Base-by-base conservation (phyloP, 1,140 invertebrate genomes). In the Dreissena polymorpha region DNA sequence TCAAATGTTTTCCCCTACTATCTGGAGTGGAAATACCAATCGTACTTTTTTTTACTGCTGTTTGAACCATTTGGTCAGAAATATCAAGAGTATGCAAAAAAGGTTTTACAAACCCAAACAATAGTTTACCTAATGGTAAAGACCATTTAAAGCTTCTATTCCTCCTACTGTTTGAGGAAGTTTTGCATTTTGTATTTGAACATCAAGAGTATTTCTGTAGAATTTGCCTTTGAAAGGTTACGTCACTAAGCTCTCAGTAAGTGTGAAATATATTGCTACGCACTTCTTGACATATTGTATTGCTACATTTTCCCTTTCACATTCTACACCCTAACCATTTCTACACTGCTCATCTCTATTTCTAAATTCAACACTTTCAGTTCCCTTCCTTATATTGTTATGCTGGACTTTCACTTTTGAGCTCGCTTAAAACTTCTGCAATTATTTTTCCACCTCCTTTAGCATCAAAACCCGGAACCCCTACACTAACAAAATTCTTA, bases 71-170 rank as follows among this genome's bases (percentile, higher is more conserved):
- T n/a, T n/a, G n/a, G n/a, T n/a, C n/a, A n/a, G n/a, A n/a, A n/a
- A n/a, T n/a, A n/a, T n/a, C n/a, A n/a, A n/a, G n/a, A n/a, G n/a
- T 63, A 60, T 75, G 65, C n/a, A n/a, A 75, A 75, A 75, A 75
- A 75, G 27, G 55, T 75, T 39, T 75, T 75, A 69, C 76, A 78
- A 55, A 78, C 65, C 23, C 25, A 23, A 23, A 10, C 12, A 10
- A 14, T 16, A 10, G 13, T 55, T 55, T 27, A 73, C 60, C 50
- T 13, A 2, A 23, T n/a, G 70, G 70, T 12, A 73, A 55, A 25
- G 51, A 49, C n/a, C 18, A 64, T 21, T 6, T 14, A 39, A 29
- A 18, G 57, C 3, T 13, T 1, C 10, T 50, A 16, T 65, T 13
- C 1, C 5, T 65, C 12, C 5, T 13, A 8, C 21, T 18, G 3